phyloP scores from a whole-genome alignment of 2,797 vertebrate genomes.

The Eptatretus atami region DNA sequence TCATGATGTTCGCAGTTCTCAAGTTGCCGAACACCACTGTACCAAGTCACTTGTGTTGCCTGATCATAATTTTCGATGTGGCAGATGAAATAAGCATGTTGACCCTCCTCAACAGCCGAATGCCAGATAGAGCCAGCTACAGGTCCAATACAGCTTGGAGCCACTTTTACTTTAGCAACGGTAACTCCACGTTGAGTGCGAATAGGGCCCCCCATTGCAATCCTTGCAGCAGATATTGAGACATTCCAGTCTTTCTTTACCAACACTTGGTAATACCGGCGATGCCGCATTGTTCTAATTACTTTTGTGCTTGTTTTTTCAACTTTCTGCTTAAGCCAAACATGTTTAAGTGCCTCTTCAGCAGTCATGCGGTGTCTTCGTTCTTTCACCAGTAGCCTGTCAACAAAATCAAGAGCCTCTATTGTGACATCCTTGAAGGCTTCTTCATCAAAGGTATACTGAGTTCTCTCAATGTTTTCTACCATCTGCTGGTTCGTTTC shows the following conservation, averaged over 20 bases:
- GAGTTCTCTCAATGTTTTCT: slow-evolving; percentile 72
- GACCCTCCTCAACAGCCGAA: slow-evolving; percentile 36
- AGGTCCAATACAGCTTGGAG: slow-evolving; percentile 75
- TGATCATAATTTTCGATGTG: slow-evolving; percentile 85
- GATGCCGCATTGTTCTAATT: slow-evolving; percentile 50
- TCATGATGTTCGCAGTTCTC: slow-evolving; percentile 56
- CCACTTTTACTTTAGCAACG: slow-evolving; percentile 73
- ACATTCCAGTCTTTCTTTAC: slow-evolving; percentile 69
- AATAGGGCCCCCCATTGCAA: slow-evolving; percentile 59
- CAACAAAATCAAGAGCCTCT: slow-evolving; percentile 70
- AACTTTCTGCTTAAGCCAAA: slow-evolving; percentile 41
- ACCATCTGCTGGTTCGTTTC: slow-evolving; percentile 93
- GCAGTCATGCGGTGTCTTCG: slow-evolving; percentile 79
- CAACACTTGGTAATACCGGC: slow-evolving; percentile 66
- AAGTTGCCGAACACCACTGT: slow-evolving; percentile 68
- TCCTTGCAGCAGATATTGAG: slow-evolving; percentile 55
- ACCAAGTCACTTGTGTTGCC: slow-evolving; percentile 78
- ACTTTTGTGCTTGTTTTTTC: slow-evolving; percentile 41
- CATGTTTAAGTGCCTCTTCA: slow-evolving; percentile 46
- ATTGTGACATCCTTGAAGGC: slow-evolving; percentile 51
- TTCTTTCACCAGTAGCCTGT: slow-evolving; percentile 71
- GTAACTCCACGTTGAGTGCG: slow-evolving; percentile 56
- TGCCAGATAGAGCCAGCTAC: slow-evolving; percentile 52
- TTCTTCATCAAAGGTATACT: slow-evolving; percentile 78
- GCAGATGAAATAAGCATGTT: slow-evolving; percentile 44